These are phyloP conservation scores for Crenichthys baileyi DNA, from an alignment of 2,797 vertebrate species.

Conservation along the genomic window DNA sequence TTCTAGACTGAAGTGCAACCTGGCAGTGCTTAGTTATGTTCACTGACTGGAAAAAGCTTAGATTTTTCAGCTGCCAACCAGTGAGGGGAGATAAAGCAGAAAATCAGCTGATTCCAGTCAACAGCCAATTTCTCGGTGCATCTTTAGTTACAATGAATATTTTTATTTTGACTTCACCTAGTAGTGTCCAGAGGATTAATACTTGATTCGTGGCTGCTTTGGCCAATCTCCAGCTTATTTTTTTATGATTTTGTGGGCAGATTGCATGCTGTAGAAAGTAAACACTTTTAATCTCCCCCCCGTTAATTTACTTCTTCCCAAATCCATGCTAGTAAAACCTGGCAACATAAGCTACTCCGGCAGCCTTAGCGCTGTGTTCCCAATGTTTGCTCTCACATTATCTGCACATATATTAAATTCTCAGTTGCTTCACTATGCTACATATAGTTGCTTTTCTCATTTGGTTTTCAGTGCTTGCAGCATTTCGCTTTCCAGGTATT, in stretches of 20 bases:
- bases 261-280: slow-evolving; percentile 22
- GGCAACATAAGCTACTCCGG: slow-evolving; percentile 23
- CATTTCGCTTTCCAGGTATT: slow-evolving; percentile 68
- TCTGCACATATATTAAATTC: slow-evolving; percentile 80
- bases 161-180: slow-evolving; percentile 38
- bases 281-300: neutral
- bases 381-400: slow-evolving; percentile 31
- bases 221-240: slow-evolving; percentile 27
- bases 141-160: slow-evolving; percentile 35
- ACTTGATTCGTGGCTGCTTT: slow-evolving; percentile 44
- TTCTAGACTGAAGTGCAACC: neutral
- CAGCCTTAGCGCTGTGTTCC: slow-evolving; percentile 27
- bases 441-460: slow-evolving; percentile 79
- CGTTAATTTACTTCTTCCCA: neutral
- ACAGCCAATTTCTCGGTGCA: neutral
- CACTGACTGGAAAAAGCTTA: neutral
- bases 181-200: slow-evolving; percentile 23
- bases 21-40: neutral
- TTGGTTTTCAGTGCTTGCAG: slow-evolving; percentile 84
- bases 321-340: neutral
- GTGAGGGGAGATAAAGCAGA: no score
- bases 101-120: no score
- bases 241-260: slow-evolving; percentile 11
- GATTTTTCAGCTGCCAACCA: neutral
- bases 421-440: slow-evolving; percentile 72